Evolutionary conservation across 2,113 vertebrate genomes (phyloP).

Genomic region (Rattus rattus): DNA sequence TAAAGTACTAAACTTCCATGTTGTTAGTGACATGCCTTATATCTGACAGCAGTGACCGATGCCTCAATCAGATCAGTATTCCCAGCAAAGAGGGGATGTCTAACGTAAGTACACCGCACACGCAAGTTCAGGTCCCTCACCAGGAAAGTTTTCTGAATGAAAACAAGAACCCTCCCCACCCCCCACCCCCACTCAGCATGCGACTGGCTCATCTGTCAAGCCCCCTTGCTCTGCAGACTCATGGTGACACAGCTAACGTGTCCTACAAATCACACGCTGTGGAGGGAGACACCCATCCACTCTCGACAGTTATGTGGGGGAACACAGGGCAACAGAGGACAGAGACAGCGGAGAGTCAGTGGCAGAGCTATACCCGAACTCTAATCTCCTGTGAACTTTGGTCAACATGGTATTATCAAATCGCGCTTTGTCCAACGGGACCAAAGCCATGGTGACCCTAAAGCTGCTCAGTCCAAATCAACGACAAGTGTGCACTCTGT

Average conservation of each 20-base stretch:
- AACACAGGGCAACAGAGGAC: background rate
- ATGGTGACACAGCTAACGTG: background rate
- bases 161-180: background rate
- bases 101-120: constrained; percentile 23
- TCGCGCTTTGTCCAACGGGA: background rate
- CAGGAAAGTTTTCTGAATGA: background rate
- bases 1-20: background rate
- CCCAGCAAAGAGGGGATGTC: background rate
- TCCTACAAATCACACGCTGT: background rate
- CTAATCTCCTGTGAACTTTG: background rate
- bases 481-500: constrained; percentile 9
- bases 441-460: background rate
- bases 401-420: background rate
- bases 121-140: background rate
- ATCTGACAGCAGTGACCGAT: background rate
- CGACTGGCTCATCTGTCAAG: background rate
- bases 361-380: background rate
- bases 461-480: constrained; percentile 16
- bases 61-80: constrained; percentile 2
- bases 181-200: background rate
- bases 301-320: background rate
- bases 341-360: background rate
- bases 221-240: background rate
- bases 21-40: constrained; percentile 32
- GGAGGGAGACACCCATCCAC: background rate